Percentiles rank a stretch among this genome's conserved stretches.
phyloP scores from a whole-genome alignment of 2,113 vertebrate species.

The Corythaeola cristata region DNA sequence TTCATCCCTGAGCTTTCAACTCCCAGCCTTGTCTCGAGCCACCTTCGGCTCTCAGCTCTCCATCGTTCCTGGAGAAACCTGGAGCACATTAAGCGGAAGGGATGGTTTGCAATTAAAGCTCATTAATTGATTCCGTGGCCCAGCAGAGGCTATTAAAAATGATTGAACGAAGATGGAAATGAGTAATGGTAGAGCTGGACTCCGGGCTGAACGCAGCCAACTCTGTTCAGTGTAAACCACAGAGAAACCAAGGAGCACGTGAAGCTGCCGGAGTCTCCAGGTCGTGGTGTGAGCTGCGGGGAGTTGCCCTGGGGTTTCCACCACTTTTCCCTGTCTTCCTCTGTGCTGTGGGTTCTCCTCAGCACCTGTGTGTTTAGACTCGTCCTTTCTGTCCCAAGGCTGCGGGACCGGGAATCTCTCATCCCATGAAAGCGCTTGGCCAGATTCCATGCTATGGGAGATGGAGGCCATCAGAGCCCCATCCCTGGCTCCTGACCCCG shows the following conservation, averaged over 20 bases:
- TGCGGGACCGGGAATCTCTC: background rate
- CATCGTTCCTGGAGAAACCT: background rate
- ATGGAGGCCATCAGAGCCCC: background rate
- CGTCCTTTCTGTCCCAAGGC: background rate
- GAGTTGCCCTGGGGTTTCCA: background rate
- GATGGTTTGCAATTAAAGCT: background rate
- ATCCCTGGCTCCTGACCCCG: background rate
- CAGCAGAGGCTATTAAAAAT: background rate
- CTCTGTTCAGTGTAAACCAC: background rate
- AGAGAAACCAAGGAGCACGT: background rate
- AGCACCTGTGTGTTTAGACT: background rate
- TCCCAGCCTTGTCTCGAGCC: background rate
- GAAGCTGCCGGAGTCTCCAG: background rate
- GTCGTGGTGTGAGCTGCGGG: background rate
- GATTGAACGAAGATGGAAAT: constrained; percentile 25
- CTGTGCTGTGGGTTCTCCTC: background rate
- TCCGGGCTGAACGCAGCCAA: background rate
- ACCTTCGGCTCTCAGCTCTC: background rate
- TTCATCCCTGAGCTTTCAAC: background rate
- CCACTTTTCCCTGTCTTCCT: background rate
- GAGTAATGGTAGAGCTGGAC: constrained; percentile 34
- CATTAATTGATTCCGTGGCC: background rate
- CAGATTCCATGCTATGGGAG: rapidly evolving
- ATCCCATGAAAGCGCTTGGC: background rate
- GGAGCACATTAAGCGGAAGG: constrained; percentile 28